Conservation (phyloP, 2,113 vertebrate genomes). For the Archocentrus centrarchus region DNA sequence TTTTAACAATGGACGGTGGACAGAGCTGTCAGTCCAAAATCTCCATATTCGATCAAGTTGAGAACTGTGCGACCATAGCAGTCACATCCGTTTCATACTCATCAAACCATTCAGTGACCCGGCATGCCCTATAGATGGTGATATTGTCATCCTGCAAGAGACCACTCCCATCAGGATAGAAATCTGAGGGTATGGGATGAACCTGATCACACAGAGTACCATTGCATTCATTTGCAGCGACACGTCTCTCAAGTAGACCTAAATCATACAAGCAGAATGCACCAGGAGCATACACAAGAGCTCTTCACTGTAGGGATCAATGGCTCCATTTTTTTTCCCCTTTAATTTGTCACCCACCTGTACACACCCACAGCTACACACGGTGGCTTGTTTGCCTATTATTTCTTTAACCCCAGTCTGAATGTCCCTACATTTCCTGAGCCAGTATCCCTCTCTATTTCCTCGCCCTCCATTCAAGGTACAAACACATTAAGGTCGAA, state of each 20-base stretch:
- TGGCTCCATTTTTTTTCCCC: background rate
- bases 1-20: background rate
- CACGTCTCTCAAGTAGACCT: background rate
- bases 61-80: background rate
- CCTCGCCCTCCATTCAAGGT: constrained; percentile 65
- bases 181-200: background rate
- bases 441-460: constrained; percentile 52
- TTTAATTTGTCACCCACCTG: constrained; percentile 14
- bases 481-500: constrained; percentile 78
- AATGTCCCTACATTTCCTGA: constrained; percentile 46
- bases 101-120: constrained; percentile 4
- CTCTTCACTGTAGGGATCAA: background rate
- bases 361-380: background rate
- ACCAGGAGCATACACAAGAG: background rate
- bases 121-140: constrained; percentile 15
- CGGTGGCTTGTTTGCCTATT: constrained; percentile 21
- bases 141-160: constrained; percentile 9
- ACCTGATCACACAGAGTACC: background rate
- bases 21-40: background rate
- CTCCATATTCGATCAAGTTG: background rate
- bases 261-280: background rate
- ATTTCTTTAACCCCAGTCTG: constrained; percentile 45
- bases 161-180: background rate
- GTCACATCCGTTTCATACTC: background rate
- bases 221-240: background rate